Conservation (phyloP, 1,140 invertebrate genomes). For the Stratiolaelaps scimitus region DNA sequence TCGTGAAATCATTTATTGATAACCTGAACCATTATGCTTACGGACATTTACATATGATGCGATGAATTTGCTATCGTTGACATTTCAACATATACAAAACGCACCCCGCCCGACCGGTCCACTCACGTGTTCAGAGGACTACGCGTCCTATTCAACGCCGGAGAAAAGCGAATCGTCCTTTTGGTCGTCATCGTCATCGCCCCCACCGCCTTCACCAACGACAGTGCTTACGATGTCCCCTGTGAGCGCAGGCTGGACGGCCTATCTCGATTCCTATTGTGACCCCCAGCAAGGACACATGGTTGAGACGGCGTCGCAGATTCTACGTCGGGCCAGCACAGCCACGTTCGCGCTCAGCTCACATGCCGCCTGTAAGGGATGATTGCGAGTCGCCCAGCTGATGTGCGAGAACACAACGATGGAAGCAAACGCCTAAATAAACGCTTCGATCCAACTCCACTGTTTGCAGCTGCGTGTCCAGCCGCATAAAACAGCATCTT, state of each 20-base stretch:
- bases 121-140: constrained; percentile 32
- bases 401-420: no score
- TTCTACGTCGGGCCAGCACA: neutral
- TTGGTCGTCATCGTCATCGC: constrained; percentile 15
- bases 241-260: constrained; percentile 24
- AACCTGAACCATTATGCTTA: no score
- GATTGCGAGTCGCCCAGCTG: no score
- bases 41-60: constrained; percentile 27
- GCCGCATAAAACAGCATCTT: no score
- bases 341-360: constrained; percentile 9
- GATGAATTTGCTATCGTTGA: neutral
- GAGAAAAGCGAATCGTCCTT: constrained; percentile 23
- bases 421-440: no score
- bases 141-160: constrained; percentile 26
- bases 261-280: constrained; percentile 21
- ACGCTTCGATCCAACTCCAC: no score
- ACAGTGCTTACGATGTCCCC: constrained; percentile 20
- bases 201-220: constrained; percentile 11
- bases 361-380: constrained; percentile 12
- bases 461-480: no score
- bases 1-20: no score
- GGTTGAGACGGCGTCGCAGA: constrained; percentile 23
- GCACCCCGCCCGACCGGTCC: constrained; percentile 11
- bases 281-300: constrained; percentile 13
- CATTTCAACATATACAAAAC: neutral